Evolutionary conservation across 2,888 invertebrate species (phyloP).

Genomic region (Aethes cnicana): DNA sequence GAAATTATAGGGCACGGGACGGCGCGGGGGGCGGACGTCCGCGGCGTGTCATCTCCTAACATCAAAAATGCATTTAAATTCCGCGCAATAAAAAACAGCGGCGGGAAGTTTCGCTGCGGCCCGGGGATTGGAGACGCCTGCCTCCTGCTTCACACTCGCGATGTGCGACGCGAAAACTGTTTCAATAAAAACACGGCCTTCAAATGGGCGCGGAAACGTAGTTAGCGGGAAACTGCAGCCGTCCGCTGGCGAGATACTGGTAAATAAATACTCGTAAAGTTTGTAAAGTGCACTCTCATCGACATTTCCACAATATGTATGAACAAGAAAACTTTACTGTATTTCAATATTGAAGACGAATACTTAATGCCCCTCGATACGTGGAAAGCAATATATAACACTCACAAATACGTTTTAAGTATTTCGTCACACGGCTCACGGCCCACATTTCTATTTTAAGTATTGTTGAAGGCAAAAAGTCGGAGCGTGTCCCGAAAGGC

Average conservation of each 20-base stretch:
- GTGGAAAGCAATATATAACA: too few relatives aligned
- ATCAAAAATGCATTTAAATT: conserved; percentile 84
- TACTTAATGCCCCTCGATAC: too few relatives aligned
- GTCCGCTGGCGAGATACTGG: not conserved
- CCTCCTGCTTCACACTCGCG: conserved; percentile 51
- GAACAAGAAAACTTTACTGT: too few relatives aligned
- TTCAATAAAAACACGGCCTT: conserved; percentile 21
- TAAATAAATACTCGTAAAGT: not conserved
- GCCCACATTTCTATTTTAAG: not conserved
- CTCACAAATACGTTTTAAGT: too few relatives aligned
- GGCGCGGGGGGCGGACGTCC: conserved; percentile 67
- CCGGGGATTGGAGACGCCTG: conserved; percentile 69
- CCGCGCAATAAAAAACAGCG: conserved; percentile 82
- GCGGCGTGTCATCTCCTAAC: conserved; percentile 83
- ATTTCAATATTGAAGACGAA: too few relatives aligned
- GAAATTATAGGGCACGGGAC: conserved; percentile 77
- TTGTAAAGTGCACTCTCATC: too few relatives aligned
- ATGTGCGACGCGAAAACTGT: conserved; percentile 43
- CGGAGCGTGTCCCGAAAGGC: conserved; percentile 1
- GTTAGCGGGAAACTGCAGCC: conserved; percentile 2
- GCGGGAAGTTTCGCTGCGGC: conserved; percentile 76
- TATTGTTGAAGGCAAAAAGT: conserved; percentile 5
- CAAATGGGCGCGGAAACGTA: conserved; percentile 5
- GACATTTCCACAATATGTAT: too few relatives aligned
- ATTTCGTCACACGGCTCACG: too few relatives aligned